Base-by-base conservation (phyloP, 2,113 vertebrate genomes). In the Poeciliopsis turrubarensis region DNA sequence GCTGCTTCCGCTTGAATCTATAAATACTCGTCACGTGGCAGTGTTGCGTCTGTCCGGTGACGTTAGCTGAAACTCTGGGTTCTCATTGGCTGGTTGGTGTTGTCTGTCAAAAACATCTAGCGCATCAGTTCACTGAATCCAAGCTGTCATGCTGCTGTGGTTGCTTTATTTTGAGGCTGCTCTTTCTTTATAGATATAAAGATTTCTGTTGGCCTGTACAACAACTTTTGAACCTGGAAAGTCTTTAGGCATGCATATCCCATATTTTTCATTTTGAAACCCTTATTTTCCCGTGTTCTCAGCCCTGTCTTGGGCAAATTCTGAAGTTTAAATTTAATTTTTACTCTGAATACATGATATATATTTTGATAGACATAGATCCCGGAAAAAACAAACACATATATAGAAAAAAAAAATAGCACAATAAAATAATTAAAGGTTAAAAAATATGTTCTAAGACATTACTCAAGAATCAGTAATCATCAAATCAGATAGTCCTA, bases 1-100 rank as follows among this genome's bases (percentile, higher is more conserved):
- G 75, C 60, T 67, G 87, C 84, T 93, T 94, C 94, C 94, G 93
- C 76, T 89, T 87, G 65, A 61, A 31, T 6, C 47, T 79, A 87
- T 93, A 92, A 93, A 93, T 89, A 92, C 71, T 57, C 9, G 73
- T 77, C 79, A 71, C 73, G 84, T 85, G 80, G 51, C 79, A 67
- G 39, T n/a, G 31, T 1, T 0, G 13, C 75, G 84, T 65, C 61
- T 6, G 82, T 91, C 86, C 90, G 47, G 87, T 83, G 6, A 75
- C 61, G 72, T 70, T 0, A 0, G 0, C 0, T 19, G 9, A 0
- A 3, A 8, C 4, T 2, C 73, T 57, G 51, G 0, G 1, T 15
- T 44, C 5, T 17, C 0, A 92, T 93, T 93, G 87, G 94, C 44
- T 70, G 39, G 0, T 0, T 17, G 0, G 0, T 26, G 9, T 0